These are phyloP conservation scores for Sphaeramia orbicularis DNA, from an alignment of 2,797 vertebrate genomes.

Conservation along the genomic window DNA sequence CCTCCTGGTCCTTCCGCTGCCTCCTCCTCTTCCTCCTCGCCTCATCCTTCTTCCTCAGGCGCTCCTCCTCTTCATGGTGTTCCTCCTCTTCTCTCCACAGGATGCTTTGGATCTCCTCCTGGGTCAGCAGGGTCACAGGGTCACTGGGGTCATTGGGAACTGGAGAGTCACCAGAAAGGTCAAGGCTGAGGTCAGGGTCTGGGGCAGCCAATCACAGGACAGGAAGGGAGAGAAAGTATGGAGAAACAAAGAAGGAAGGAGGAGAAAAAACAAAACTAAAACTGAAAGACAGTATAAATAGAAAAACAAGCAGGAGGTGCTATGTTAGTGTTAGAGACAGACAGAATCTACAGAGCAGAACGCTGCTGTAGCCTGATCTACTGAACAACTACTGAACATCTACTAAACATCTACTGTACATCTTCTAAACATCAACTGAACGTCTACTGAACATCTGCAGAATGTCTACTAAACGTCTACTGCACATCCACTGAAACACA, in stretches of 20 bases:
- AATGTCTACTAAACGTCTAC: no score
- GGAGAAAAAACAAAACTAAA: conserved; percentile 21
- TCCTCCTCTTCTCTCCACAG: conserved; percentile 76
- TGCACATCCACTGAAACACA: background rate
- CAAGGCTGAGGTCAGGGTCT: conserved; percentile 79
- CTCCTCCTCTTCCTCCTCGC: conserved; percentile 67
- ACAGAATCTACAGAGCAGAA: conserved; percentile 50
- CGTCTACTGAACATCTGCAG: no score
- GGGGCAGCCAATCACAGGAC: conserved; percentile 44
- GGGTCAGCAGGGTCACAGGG: conserved; percentile 47
- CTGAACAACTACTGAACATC: no score
- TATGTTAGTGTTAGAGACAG: conserved; percentile 47
- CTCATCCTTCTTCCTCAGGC: conserved; percentile 69
- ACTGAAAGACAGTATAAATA: conserved; percentile 26
- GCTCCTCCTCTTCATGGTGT: conserved; percentile 69
- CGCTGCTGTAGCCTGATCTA: conserved; percentile 56
- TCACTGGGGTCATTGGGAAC: conserved; percentile 78
- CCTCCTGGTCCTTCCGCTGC: conserved; percentile 71
- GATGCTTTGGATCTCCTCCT: conserved; percentile 72
- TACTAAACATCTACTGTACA: no score
- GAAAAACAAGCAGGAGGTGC: conserved; percentile 14
- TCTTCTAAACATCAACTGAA: no score
- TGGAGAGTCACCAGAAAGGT: conserved; percentile 91
- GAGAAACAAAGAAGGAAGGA: conserved; percentile 11
- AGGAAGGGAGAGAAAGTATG: conserved; percentile 7